Percentiles rank a stretch among this genome's conserved stretches.
phyloP scores from a whole-genome alignment of 2,113 vertebrate species.

The Crypturellus undulatus region DNA sequence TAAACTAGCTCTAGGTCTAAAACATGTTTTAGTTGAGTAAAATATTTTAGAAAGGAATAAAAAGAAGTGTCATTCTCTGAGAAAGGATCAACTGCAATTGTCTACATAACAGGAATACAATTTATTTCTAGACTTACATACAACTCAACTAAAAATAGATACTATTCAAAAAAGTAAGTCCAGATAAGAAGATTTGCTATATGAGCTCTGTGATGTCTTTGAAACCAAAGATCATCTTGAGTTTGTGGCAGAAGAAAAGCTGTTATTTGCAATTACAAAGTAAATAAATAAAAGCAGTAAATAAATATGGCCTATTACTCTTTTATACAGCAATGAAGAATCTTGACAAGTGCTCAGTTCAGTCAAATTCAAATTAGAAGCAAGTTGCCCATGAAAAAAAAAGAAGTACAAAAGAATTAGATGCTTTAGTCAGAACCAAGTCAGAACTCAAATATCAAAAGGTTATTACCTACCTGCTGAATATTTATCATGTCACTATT shows the following conservation, averaged over 20 bases:
- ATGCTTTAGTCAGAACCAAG: not conserved
- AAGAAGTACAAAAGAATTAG: not conserved
- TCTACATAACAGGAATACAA: not conserved
- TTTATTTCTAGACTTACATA: not conserved
- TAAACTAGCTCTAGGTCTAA: not conserved
- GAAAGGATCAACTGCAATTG: not conserved
- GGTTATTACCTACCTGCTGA: not conserved
- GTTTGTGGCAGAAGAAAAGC: not conserved
- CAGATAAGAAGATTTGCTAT: not conserved
- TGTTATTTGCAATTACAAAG: not conserved
- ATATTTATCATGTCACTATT: not conserved
- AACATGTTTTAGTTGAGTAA: not conserved
- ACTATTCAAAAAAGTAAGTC: constrained; percentile 14
- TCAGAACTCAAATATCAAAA: not conserved
- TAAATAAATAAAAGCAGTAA: not conserved
- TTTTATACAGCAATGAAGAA: not conserved
- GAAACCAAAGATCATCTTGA: constrained; percentile 25
- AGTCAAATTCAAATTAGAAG: not conserved
- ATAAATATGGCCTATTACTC: constrained; percentile 3
- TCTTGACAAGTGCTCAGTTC: constrained; percentile 22
- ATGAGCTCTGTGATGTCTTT: not conserved
- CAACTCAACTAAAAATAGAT: not conserved
- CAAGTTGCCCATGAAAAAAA: not conserved
- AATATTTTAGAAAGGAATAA: not conserved
- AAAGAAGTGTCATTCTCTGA: not conserved